These are phyloP conservation scores for Scaptomyza flava DNA, from an alignment of 2,888 invertebrate genomes.

Conservation along the genomic window DNA sequence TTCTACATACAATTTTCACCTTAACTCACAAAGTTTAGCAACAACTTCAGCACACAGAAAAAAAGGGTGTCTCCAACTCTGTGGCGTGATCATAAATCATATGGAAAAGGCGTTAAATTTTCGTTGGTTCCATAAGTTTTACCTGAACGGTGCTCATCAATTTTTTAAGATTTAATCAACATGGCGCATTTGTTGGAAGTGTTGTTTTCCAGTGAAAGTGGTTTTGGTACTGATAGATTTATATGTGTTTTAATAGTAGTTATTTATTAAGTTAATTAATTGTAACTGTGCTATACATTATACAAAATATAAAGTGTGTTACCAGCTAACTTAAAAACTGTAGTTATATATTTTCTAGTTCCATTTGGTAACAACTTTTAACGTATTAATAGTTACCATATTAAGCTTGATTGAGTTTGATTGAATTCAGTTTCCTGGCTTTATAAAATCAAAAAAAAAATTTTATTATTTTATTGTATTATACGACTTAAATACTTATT, in stretches of 20 bases:
- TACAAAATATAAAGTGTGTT: no score
- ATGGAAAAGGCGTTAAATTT: constrained; percentile 42
- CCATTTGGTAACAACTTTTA: no score
- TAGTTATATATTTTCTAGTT: not conserved
- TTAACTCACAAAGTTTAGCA: constrained; percentile 26
- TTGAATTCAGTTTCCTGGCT: not conserved
- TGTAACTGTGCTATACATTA: no score
- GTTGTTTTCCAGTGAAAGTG: constrained; percentile 12
- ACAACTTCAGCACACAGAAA: not conserved
- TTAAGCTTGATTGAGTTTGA: no score
- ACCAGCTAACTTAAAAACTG: not conserved
- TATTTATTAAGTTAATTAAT: not conserved
- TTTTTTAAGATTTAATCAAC: constrained; percentile 58
- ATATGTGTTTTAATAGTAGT: not conserved
- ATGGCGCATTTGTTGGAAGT: constrained; percentile 16
- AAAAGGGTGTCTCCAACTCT: constrained; percentile 28
- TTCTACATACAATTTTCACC: constrained; percentile 37
- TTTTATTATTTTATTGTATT: no score
- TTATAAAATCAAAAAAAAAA: no score
- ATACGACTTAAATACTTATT: not conserved
- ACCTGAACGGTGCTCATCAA: constrained; percentile 46
- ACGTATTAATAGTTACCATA: no score
- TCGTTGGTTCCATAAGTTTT: constrained; percentile 27
- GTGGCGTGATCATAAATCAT: constrained; percentile 64
- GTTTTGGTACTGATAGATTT: constrained; percentile 1